A percentile compares a stretch with the other conserved stretches of the same genome.
Conservation (phyloP, 1,140 invertebrate species). For the Euura lappo region DNA sequence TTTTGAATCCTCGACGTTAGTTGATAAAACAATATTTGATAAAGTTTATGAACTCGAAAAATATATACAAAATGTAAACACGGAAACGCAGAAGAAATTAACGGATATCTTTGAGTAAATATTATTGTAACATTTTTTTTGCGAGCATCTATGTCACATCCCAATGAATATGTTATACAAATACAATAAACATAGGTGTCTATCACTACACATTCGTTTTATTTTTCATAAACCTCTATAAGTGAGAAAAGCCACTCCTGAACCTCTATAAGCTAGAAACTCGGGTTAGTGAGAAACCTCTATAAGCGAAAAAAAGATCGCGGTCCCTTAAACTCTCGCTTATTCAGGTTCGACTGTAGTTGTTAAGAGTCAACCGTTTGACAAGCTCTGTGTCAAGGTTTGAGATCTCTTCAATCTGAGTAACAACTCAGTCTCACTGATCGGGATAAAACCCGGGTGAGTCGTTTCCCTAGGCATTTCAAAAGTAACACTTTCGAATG, state of each 20-base stretch:
- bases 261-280: background rate
- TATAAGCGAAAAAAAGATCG: too few species aligned
- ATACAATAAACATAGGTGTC: constrained; percentile 3
- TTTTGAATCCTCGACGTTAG: constrained; percentile 20
- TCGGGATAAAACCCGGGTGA: too few species aligned
- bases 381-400: too few species aligned
- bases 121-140: constrained; percentile 16
- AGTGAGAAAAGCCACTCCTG: constrained; percentile 18
- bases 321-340: too few species aligned
- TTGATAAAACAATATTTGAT: constrained; percentile 24
- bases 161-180: constrained; percentile 14
- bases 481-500: too few species aligned
- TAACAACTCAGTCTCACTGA: too few species aligned
- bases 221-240: constrained; percentile 14
- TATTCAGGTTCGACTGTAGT: too few species aligned
- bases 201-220: constrained; percentile 12
- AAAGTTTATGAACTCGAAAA: constrained; percentile 25
- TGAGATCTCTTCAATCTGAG: too few species aligned
- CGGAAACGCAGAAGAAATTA: constrained; percentile 21
- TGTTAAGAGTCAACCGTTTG: too few species aligned
- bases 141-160: constrained; percentile 16
- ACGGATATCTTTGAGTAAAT: constrained; percentile 18
- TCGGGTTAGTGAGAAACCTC: too few species aligned
- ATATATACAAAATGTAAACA: constrained; percentile 22
- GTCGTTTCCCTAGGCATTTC: too few species aligned